Percentiles rank a stretch among this genome's conserved stretches.
Evolutionary conservation across 2,888 invertebrate genomes (phyloP).

Genomic region (Habrosyne pyritoides): DNA sequence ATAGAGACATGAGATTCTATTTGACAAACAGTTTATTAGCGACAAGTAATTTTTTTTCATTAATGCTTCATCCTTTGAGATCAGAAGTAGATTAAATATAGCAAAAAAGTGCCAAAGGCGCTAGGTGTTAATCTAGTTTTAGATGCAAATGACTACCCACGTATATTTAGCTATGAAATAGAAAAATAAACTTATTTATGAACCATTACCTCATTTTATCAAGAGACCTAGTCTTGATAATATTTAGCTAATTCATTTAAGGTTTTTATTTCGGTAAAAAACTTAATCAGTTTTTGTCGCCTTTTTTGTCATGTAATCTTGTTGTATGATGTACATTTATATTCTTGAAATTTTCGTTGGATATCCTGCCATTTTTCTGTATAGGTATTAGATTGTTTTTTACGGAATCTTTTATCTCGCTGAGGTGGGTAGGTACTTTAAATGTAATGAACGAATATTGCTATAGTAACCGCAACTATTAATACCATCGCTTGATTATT

Average conservation of each 20-base stretch:
- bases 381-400: no score
- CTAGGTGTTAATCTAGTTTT: constrained; percentile 5
- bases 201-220: not conserved
- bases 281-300: not conserved
- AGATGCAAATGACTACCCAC: constrained; percentile 5
- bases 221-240: not conserved
- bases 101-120: constrained; percentile 5
- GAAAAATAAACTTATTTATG: not conserved
- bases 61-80: not conserved
- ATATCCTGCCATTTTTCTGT: no score
- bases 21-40: not conserved
- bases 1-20: no score
- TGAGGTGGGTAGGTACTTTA: no score
- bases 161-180: not conserved
- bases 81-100: not conserved
- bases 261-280: not conserved
- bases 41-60: no score
- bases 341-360: no score
- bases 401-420: no score
- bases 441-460: no score
- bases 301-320: not conserved
- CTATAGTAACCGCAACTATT: no score
- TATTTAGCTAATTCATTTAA: not conserved
- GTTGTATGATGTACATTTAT: not conserved
- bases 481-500: no score